Evolutionary conservation across 2,113 vertebrate genomes (phyloP).

Genomic region (Lophochroa leadbeateri): DNA sequence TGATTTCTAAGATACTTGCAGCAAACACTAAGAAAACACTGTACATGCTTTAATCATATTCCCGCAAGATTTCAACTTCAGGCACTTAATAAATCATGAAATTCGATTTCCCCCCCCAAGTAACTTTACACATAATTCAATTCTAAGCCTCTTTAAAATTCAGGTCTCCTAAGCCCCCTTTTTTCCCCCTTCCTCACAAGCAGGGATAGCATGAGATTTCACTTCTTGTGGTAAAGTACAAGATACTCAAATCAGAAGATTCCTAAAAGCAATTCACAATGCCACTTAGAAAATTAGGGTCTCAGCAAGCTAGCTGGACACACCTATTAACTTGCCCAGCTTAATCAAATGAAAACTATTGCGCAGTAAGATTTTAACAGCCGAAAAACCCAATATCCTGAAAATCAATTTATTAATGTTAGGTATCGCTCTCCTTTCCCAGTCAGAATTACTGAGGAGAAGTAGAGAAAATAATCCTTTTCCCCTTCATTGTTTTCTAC

Average conservation of each 20-base stretch:
- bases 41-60: not conserved
- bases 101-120: not conserved
- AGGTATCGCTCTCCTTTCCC: not conserved
- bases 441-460: not conserved
- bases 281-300: not conserved
- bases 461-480: not conserved
- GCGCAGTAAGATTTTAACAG: not conserved
- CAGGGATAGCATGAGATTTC: not conserved
- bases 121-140: not conserved
- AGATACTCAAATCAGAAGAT: not conserved
- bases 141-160: not conserved
- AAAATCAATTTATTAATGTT: not conserved
- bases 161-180: not conserved
- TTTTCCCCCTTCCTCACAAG: accelerated
- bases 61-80: not conserved
- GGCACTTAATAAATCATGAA: not conserved
- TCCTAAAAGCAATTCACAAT: not conserved
- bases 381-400: not conserved
- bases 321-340: not conserved
- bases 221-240: not conserved
- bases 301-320: not conserved
- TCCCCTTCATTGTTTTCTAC: not conserved
- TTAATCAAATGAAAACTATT: not conserved
- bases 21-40: not conserved
- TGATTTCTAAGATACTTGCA: not conserved